These are phyloP conservation scores for Strigops habroptila DNA, from an alignment of 2,113 vertebrate genomes.

Conservation along the genomic window DNA sequence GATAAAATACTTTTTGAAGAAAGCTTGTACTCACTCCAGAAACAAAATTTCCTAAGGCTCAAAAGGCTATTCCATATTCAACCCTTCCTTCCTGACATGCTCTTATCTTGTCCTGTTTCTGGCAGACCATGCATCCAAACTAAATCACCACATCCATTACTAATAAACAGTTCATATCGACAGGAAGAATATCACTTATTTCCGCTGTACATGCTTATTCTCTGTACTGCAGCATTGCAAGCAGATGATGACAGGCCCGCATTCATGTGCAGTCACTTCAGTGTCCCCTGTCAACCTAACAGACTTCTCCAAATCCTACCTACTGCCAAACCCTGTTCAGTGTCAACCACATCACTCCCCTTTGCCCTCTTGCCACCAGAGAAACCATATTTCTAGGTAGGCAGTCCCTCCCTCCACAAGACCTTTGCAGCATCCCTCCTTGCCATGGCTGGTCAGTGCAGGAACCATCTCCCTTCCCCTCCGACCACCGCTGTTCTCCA, in stretches of 20 bases:
- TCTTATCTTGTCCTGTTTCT: slow-evolving; percentile 42
- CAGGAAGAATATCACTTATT: not conserved
- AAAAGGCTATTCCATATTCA: not conserved
- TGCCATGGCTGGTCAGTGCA: not conserved
- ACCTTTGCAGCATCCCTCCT: not conserved
- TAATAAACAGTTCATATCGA: not conserved
- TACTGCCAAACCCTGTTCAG: not conserved
- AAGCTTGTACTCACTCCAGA: slow-evolving; percentile 1
- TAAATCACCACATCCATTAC: not conserved
- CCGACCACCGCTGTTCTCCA: not conserved
- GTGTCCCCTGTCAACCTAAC: not conserved
- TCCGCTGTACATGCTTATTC: not conserved
- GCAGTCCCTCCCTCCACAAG: not conserved
- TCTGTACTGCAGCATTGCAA: not conserved
- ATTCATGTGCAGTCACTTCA: not conserved
- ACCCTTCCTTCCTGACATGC: not conserved
- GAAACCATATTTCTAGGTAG: not conserved
- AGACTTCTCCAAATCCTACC: not conserved
- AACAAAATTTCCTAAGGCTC: not conserved
- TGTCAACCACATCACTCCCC: not conserved
- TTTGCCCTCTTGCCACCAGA: not conserved
- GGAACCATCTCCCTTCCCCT: not conserved
- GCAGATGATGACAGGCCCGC: not conserved
- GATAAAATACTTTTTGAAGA: not conserved
- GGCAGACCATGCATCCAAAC: not conserved